phyloP scores from a whole-genome alignment of 2,113 vertebrate genomes.

The Atractosteus spatula region DNA sequence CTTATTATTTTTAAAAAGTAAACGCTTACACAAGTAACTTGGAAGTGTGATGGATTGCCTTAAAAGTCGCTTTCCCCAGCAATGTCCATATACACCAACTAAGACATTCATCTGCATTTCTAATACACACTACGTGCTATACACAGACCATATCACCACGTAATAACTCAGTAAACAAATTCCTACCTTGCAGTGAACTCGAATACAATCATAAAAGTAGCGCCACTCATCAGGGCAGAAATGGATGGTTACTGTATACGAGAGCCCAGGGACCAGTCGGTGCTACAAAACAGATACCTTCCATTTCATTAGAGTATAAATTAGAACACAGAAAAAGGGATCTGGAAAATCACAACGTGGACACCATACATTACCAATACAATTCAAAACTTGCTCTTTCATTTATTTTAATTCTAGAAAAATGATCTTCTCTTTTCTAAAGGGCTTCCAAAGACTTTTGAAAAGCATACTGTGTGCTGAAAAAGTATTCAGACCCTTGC shows the following conservation, averaged over 20 bases:
- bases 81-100: too few relatives aligned
- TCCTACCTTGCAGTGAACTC: constrained; percentile 83
- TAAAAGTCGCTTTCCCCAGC: too few relatives aligned
- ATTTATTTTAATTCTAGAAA: too few relatives aligned
- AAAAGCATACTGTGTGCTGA: too few relatives aligned
- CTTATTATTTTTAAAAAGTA: too few relatives aligned
- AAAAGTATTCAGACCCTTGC: neutral
- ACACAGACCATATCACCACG: neutral
- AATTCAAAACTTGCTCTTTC: neutral
- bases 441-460: too few relatives aligned
- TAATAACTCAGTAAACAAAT: neutral
- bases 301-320: neutral
- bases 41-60: too few relatives aligned
- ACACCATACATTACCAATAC: constrained; percentile 15
- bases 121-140: too few relatives aligned
- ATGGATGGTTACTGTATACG: constrained; percentile 66
- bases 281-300: constrained; percentile 57
- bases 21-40: too few relatives aligned
- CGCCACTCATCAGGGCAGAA: constrained; percentile 88
- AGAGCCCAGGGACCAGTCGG: constrained; percentile 81
- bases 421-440: too few relatives aligned
- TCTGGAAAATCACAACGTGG: constrained; percentile 9
- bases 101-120: too few relatives aligned
- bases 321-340: constrained; percentile 10
- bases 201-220: constrained; percentile 88